Evolutionary conservation across 2,888 invertebrate species (phyloP).

Genomic region (Lochmaea capreae): DNA sequence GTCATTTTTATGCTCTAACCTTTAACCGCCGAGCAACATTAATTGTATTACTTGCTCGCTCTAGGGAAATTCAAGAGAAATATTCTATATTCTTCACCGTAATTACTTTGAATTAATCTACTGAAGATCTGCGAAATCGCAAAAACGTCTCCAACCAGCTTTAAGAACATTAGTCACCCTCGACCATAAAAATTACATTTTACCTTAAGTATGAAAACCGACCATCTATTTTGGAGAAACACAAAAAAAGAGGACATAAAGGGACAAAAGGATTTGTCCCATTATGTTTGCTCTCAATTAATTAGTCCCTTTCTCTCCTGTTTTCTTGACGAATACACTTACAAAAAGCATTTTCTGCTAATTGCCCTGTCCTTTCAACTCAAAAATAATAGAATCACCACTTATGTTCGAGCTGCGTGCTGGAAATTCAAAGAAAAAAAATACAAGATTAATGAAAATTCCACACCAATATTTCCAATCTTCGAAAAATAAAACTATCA

Average conservation of each 20-base stretch:
- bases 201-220: conserved; percentile 26
- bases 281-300: conserved; percentile 31
- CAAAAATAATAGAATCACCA: background rate
- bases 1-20: background rate
- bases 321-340: background rate
- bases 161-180: conserved; percentile 17
- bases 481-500: too few relatives aligned
- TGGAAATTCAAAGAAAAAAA: too few relatives aligned
- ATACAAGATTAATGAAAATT: too few relatives aligned
- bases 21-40: background rate
- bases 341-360: background rate
- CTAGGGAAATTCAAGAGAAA: background rate
- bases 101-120: conserved; percentile 17
- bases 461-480: too few relatives aligned
- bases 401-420: background rate
- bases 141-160: background rate
- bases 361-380: background rate
- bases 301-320: background rate
- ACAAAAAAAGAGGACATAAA: conserved; percentile 22
- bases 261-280: conserved; percentile 22
- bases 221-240: conserved; percentile 24
- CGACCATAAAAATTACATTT: conserved; percentile 25
- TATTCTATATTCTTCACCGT: background rate
- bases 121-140: conserved; percentile 13
- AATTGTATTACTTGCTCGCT: background rate